Evolutionary conservation across 1,140 invertebrate species (phyloP).

Genomic region (Asobara japonica): DNA sequence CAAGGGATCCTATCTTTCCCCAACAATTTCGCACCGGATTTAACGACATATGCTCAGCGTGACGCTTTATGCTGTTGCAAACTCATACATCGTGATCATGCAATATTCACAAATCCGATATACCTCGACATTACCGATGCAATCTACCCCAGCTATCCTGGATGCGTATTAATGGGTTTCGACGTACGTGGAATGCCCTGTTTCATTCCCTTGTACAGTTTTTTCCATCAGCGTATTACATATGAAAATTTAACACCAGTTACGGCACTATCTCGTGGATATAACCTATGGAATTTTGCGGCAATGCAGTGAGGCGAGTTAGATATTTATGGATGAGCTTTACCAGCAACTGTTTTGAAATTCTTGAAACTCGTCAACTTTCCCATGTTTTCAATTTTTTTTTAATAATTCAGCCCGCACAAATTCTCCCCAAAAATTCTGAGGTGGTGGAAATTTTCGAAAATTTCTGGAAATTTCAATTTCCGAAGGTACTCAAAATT

Average conservation of each 20-base stretch:
- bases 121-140: constrained; percentile 42
- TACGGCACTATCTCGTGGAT: neutral
- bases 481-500: too few species aligned
- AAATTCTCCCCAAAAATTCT: too few species aligned
- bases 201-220: neutral
- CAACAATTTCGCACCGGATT: constrained; percentile 1
- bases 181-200: neutral
- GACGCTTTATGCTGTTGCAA: constrained; percentile 14
- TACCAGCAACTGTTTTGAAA: too few species aligned
- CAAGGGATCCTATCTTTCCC: neutral
- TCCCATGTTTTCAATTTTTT: too few species aligned
- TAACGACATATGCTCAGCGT: neutral
- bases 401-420: too few species aligned
- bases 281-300: too few species aligned
- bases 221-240: neutral
- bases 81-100: constrained; percentile 38
- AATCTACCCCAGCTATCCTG: neutral
- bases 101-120: constrained; percentile 55
- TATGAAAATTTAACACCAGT: neutral
- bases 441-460: too few species aligned
- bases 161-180: constrained; percentile 6
- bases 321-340: too few species aligned
- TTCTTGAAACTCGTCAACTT: too few species aligned
- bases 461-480: too few species aligned
- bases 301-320: too few species aligned